These are phyloP conservation scores for Octodon degus DNA, from an alignment of 2,113 vertebrate genomes.

Conservation along the genomic window DNA sequence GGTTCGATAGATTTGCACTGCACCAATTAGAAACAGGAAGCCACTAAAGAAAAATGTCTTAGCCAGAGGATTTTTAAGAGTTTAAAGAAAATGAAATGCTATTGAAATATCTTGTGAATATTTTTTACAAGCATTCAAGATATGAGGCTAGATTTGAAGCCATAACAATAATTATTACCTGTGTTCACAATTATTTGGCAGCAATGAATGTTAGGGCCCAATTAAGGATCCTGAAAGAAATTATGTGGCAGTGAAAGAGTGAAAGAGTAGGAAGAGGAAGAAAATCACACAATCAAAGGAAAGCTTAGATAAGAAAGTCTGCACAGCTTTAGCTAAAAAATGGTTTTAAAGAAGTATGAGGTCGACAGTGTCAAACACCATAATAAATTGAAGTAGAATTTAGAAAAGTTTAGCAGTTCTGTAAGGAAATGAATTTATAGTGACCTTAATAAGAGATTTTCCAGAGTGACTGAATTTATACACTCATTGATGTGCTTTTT, in stretches of 20 bases:
- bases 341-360: not conserved
- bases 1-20: not conserved
- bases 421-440: conserved; percentile 36
- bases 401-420: conserved; percentile 37
- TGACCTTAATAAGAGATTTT: conserved; percentile 47
- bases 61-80: not conserved
- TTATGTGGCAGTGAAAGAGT: not conserved
- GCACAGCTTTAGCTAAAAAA: not conserved
- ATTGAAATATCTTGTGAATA: not conserved
- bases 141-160: not conserved
- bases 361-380: not conserved
- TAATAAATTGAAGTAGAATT: not conserved
- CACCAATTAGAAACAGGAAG: not conserved
- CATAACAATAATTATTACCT: not conserved
- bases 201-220: not conserved
- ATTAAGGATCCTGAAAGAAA: not conserved
- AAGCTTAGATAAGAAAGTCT: conserved; percentile 23
- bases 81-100: not conserved
- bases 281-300: not conserved
- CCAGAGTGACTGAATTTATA: not conserved
- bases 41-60: not conserved
- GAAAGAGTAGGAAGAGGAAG: not conserved
- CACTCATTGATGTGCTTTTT: not conserved
- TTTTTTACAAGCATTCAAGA: not conserved
- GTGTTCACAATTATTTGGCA: not conserved